These are phyloP conservation scores for Naja naja DNA, from an alignment of 2,113 vertebrate species.

Conservation along the genomic window DNA sequence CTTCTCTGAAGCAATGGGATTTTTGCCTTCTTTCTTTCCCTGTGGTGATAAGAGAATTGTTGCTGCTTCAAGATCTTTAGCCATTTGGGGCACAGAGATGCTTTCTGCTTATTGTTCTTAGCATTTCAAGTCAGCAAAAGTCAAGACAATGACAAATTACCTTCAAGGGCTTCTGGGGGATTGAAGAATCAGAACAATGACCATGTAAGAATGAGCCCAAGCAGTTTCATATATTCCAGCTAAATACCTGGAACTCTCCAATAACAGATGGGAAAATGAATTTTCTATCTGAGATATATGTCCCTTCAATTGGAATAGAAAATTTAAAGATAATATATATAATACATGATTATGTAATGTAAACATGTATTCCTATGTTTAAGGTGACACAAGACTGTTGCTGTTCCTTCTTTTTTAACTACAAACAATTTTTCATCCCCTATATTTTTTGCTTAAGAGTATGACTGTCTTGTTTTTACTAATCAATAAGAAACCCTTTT, in stretches of 20 bases:
- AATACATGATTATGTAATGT: neutral
- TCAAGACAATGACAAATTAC: neutral
- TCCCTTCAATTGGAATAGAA: neutral
- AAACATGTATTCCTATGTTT: neutral
- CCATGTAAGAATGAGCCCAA: neutral
- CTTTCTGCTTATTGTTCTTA: neutral
- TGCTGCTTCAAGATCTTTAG: neutral
- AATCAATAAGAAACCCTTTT: neutral
- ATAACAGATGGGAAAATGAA: neutral
- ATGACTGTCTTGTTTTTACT: neutral
- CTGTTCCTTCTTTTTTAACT: neutral
- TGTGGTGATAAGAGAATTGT: neutral
- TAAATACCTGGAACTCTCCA: neutral
- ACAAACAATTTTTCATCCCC: neutral
- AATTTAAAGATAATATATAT: neutral
- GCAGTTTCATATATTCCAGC: neutral
- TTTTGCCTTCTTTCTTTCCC: neutral
- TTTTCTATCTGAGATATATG: neutral
- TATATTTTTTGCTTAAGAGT: neutral
- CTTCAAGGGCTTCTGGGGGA: neutral
- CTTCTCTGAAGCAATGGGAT: neutral
- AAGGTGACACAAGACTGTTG: neutral
- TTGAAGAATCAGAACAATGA: neutral
- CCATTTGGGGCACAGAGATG: neutral
- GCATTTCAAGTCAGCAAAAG: neutral